Evolutionary conservation across 2,113 vertebrate species (phyloP).

Genomic region (Solenodon paradoxus): DNA sequence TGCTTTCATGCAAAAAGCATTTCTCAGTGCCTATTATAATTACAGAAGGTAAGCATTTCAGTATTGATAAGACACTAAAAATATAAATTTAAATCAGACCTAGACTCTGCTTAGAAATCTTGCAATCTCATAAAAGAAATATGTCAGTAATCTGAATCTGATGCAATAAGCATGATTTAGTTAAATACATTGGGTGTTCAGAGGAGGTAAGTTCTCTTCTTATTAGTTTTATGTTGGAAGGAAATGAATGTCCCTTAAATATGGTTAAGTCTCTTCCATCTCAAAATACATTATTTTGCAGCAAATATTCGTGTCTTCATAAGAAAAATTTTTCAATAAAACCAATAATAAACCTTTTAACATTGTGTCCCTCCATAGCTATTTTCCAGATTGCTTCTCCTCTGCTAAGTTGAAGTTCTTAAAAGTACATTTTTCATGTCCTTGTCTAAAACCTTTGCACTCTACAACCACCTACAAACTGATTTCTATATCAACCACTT

Average conservation of each 20-base stretch:
- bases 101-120: background rate
- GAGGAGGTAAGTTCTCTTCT: background rate
- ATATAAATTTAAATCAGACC: background rate
- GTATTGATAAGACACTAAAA: background rate
- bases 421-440: background rate
- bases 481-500: background rate
- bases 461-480: background rate
- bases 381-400: background rate
- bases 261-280: background rate
- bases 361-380: background rate
- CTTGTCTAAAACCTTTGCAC: background rate
- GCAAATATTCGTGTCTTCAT: background rate
- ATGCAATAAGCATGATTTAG: background rate
- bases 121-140: background rate
- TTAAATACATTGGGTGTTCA: background rate
- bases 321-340: background rate
- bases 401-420: background rate
- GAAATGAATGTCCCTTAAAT: background rate
- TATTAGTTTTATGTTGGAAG: background rate
- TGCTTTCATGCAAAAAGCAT: background rate
- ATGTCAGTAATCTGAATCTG: background rate
- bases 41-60: background rate
- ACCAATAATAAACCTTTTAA: background rate
- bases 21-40: background rate
- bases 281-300: conserved; percentile 10